A percentile compares a stretch with the other conserved stretches of the same genome.
These are phyloP conservation scores for Mormyrus proboscirostris DNA, from an alignment of 2,797 vertebrate species.

Conservation along the genomic window DNA sequence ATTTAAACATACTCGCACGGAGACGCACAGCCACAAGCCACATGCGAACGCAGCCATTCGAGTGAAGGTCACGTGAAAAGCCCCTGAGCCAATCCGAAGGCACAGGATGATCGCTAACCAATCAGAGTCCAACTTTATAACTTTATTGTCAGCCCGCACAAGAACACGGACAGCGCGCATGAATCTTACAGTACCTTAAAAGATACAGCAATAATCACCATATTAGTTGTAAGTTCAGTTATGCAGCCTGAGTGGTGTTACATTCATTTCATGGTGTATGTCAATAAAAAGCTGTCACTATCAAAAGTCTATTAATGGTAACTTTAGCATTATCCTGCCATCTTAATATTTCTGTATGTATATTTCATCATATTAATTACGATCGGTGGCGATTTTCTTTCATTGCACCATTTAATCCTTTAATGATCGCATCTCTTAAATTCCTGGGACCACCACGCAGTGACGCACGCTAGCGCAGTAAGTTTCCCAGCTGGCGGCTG, in stretches of 20 bases:
- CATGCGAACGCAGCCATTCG: slow-evolving; percentile 62
- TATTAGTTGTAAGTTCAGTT: background rate
- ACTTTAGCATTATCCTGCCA: background rate
- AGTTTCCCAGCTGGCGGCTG: slow-evolving; percentile 24
- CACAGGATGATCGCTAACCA: background rate
- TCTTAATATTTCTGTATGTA: background rate
- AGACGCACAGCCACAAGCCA: slow-evolving; percentile 22
- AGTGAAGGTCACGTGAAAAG: slow-evolving; percentile 25
- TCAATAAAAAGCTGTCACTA: background rate
- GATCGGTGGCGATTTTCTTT: background rate
- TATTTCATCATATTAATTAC: background rate
- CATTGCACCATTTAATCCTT: background rate
- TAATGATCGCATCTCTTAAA: background rate
- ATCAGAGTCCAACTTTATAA: slow-evolving; percentile 43
- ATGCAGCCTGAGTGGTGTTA: background rate
- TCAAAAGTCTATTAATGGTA: background rate
- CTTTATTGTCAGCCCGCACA: slow-evolving; percentile 42
- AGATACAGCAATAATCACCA: background rate
- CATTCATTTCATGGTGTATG: background rate
- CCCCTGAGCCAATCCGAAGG: slow-evolving; percentile 5
- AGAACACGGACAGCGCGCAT: background rate
- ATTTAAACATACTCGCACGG: background rate
- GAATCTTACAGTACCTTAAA: background rate
- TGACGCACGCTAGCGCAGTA: slow-evolving; percentile 6
- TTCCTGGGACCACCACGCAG: background rate